Evolutionary conservation across 2,888 invertebrate genomes (phyloP).

Genomic region (Slavum lentiscoides): DNA sequence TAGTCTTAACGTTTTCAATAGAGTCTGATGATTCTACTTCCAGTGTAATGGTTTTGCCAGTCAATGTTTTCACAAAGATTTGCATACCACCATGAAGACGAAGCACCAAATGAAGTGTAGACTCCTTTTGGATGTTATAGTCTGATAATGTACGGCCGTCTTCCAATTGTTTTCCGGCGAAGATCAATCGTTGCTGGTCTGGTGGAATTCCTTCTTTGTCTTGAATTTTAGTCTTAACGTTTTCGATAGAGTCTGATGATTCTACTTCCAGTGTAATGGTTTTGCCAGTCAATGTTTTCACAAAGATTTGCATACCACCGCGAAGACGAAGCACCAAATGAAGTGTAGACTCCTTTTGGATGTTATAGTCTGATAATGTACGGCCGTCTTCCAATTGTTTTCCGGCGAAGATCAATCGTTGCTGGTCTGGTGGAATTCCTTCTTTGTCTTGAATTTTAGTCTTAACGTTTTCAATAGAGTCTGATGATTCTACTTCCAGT

Average conservation of each 20-base stretch:
- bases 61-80: conserved; percentile 64
- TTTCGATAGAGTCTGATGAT: conserved; percentile 64
- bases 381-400: conserved; percentile 59
- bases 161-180: conserved; percentile 67
- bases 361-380: conserved; percentile 65
- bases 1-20: conserved; percentile 67
- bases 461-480: conserved; percentile 65
- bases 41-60: conserved; percentile 62
- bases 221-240: conserved; percentile 62
- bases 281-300: conserved; percentile 63
- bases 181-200: conserved; percentile 64
- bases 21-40: conserved; percentile 67
- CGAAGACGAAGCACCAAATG: conserved; percentile 62
- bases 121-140: conserved; percentile 66
- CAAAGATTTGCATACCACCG: conserved; percentile 66
- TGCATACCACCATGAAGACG: conserved; percentile 68
- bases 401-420: conserved; percentile 65
- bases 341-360: conserved; percentile 66
- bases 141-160: conserved; percentile 66
- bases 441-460: conserved; percentile 63
- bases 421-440: conserved; percentile 61
- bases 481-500: conserved; percentile 62
- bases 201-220: conserved; percentile 61
- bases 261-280: conserved; percentile 62
- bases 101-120: conserved; percentile 65